These are phyloP conservation scores for Threskiornis aethiopicus DNA, from an alignment of 2,797 vertebrate species.

Conservation along the genomic window DNA sequence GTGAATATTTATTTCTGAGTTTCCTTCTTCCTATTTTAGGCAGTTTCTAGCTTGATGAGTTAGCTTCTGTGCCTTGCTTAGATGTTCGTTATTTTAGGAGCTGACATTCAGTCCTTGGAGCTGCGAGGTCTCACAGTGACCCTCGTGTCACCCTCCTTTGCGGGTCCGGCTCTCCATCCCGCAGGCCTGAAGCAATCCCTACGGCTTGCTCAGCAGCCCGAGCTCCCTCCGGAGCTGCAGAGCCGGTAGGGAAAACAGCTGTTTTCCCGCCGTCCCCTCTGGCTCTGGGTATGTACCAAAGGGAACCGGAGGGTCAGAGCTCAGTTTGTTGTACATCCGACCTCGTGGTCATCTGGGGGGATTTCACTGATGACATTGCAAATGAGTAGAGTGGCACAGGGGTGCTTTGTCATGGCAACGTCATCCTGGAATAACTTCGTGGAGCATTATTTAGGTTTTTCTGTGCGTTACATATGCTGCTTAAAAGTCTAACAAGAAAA, in stretches of 20 bases:
- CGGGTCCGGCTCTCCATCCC: neutral
- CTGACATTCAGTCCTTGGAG: neutral
- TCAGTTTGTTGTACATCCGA: accelerated
- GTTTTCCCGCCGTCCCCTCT: neutral
- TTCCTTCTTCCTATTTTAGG: neutral
- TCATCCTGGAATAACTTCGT: neutral
- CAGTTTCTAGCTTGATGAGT: neutral
- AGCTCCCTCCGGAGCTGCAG: neutral
- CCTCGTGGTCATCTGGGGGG: neutral
- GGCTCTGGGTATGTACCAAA: neutral
- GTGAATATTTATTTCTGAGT: neutral
- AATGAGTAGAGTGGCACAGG: neutral
- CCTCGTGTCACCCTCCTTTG: accelerated
- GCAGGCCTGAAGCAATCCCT: neutral
- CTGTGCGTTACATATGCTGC: neutral
- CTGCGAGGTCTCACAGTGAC: neutral
- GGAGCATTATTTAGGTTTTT: neutral
- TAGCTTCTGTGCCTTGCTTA: neutral
- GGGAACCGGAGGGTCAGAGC: neutral
- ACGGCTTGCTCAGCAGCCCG: neutral
- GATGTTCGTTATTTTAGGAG: neutral
- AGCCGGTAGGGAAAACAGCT: neutral
- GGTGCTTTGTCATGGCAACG: neutral
- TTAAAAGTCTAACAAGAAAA: constrained; percentile 30
- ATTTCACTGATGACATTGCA: neutral